Evolutionary conservation across 2,113 vertebrate genomes (phyloP).

Genomic region (Lucifuga dentata): DNA sequence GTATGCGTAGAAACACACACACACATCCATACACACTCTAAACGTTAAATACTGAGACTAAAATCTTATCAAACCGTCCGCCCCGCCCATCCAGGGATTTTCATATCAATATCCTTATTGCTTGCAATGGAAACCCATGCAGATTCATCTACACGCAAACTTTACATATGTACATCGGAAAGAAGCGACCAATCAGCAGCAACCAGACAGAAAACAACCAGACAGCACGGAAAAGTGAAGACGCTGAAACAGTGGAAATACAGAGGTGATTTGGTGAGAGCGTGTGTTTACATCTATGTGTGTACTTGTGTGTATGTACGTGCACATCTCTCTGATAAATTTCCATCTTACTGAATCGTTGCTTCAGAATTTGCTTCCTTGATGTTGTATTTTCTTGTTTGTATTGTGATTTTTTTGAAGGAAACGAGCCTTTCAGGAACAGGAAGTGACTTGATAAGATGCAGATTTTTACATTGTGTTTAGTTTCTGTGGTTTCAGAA

Average conservation of each 20-base stretch:
- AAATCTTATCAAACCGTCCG: constrained; percentile 73
- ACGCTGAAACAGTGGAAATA: constrained; percentile 22
- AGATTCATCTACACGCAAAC: constrained; percentile 73
- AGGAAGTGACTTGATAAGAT: too few species aligned
- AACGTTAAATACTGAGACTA: constrained; percentile 70
- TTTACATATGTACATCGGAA: constrained; percentile 80
- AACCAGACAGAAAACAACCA: constrained; percentile 24
- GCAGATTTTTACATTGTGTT: too few species aligned
- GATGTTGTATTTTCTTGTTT: too few species aligned
- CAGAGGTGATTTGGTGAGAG: constrained; percentile 5
- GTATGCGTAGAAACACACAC: constrained; percentile 76
- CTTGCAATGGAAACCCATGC: constrained; percentile 82
- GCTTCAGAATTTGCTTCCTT: too few species aligned
- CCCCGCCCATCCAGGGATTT: constrained; percentile 48
- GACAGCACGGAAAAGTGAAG: too few species aligned
- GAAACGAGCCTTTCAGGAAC: too few species aligned
- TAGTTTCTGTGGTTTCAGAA: too few species aligned
- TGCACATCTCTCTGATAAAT: too few species aligned
- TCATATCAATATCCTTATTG: constrained; percentile 78
- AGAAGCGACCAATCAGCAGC: constrained; percentile 49
- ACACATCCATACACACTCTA: constrained; percentile 75
- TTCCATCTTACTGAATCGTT: too few species aligned
- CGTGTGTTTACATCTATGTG: neutral
- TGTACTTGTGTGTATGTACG: neutral
- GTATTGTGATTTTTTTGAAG: too few species aligned